These are phyloP conservation scores for Anagyrus pseudococci DNA, from an alignment of 2,888 invertebrate species.

Conservation along the genomic window DNA sequence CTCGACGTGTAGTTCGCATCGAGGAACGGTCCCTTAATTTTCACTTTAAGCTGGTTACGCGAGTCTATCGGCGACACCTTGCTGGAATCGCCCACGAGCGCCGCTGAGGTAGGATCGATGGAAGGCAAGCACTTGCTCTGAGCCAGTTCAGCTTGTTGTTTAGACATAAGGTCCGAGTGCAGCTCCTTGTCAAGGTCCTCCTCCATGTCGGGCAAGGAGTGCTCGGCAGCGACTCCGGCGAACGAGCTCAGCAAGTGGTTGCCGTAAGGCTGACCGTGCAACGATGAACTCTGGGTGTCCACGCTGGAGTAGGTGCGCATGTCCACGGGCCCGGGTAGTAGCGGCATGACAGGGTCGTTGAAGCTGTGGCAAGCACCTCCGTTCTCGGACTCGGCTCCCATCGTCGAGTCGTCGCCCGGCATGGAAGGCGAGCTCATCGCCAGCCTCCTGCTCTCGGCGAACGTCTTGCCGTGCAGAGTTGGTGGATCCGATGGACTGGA, in stretches of 20 bases:
- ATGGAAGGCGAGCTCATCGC: slow-evolving; percentile 49
- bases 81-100: slow-evolving; percentile 62
- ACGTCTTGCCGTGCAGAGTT: slow-evolving; percentile 46
- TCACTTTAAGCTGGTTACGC: slow-evolving; percentile 85
- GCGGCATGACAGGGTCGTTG: slow-evolving; percentile 72
- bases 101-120: slow-evolving; percentile 53
- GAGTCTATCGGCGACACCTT: slow-evolving; percentile 82
- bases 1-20: slow-evolving; percentile 75
- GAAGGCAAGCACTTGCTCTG: slow-evolving; percentile 42
- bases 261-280: slow-evolving; percentile 65
- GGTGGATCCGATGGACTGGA: slow-evolving; percentile 43
- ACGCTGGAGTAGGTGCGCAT: slow-evolving; percentile 81
- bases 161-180: slow-evolving; percentile 71
- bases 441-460: slow-evolving; percentile 50
- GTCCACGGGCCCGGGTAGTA: slow-evolving; percentile 86
- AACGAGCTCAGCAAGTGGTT: slow-evolving; percentile 67
- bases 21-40: slow-evolving; percentile 87
- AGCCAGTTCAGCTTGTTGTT: slow-evolving; percentile 56
- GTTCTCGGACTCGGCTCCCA: slow-evolving; percentile 44
- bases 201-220: slow-evolving; percentile 75
- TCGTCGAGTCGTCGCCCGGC: slow-evolving; percentile 42
- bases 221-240: slow-evolving; percentile 73
- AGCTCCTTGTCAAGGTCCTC: slow-evolving; percentile 82
- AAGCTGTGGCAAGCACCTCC: slow-evolving; percentile 60
- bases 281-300: slow-evolving; percentile 66